Evolutionary conservation across 1,140 invertebrate genomes (phyloP).

Genomic region (Drosophila murphyi): DNA sequence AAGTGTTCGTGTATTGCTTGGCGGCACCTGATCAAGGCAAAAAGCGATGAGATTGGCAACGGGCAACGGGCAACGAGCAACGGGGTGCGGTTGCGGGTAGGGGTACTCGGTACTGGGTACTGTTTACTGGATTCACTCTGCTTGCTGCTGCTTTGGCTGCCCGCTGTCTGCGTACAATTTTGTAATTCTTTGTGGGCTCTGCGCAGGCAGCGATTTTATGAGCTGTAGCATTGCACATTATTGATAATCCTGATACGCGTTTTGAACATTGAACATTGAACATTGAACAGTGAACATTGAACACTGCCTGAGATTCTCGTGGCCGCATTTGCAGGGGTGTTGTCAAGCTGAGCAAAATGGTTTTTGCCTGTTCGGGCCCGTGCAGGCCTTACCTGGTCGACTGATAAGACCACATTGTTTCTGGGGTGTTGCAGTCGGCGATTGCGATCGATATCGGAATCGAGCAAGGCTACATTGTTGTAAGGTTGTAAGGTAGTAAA

Average conservation of each 20-base stretch:
- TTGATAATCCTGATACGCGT: conserved; percentile 73
- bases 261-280: conserved; percentile 41
- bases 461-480: conserved; percentile 33
- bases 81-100: background rate
- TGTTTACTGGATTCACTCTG: background rate
- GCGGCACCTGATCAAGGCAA: conserved; percentile 77
- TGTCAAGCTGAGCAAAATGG: conserved; percentile 62
- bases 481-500: conserved; percentile 35
- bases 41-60: conserved; percentile 45
- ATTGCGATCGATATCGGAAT: conserved; percentile 66
- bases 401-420: conserved; percentile 57
- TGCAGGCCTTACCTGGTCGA: background rate
- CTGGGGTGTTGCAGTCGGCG: conserved; percentile 65
- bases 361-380: conserved; percentile 1
- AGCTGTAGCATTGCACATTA: conserved; percentile 81
- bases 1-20: conserved; percentile 71
- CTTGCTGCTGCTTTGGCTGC: background rate
- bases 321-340: conserved; percentile 61
- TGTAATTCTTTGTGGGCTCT: conserved; percentile 57
- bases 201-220: conserved; percentile 62
- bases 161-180: conserved; percentile 67
- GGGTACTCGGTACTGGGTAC: background rate
- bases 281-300: conserved; percentile 18
- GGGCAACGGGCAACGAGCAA: background rate
- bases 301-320: conserved; percentile 38